Conservation (phyloP, 2,113 vertebrate genomes). For the Octodon degus region DNA sequence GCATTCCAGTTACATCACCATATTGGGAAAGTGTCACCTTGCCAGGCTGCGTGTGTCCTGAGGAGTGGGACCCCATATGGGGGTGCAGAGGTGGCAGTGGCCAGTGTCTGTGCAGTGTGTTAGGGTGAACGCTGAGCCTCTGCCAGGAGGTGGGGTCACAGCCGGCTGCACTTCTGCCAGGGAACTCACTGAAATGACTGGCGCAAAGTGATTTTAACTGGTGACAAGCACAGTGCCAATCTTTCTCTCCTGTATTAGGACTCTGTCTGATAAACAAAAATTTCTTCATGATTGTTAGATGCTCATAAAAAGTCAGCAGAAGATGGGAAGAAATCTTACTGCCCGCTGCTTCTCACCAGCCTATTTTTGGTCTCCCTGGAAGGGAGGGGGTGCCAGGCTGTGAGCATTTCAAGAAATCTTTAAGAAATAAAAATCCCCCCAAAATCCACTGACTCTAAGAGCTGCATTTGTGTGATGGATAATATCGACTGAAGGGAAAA, state of each 20-base stretch:
- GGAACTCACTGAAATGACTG: not conserved
- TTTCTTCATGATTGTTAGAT: not conserved
- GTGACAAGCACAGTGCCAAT: not conserved
- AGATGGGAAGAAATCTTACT: not conserved
- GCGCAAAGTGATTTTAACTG: not conserved
- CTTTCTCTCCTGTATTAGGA: not conserved
- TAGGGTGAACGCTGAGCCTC: not conserved
- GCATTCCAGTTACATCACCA: accelerated
- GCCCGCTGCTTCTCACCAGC: not conserved
- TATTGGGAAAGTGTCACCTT: not conserved
- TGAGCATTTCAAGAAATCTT: not conserved
- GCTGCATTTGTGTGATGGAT: not conserved
- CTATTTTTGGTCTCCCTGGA: not conserved
- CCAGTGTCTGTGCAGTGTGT: not conserved
- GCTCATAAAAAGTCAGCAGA: not conserved
- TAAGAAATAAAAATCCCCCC: not conserved
- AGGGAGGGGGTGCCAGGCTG: not conserved
- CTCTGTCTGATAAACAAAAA: not conserved
- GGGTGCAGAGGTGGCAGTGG: not conserved
- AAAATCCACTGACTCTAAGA: not conserved
- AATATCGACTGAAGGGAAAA: not conserved
- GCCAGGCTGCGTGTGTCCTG: no score
- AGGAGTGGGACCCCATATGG: not conserved
- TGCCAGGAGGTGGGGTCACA: not conserved
- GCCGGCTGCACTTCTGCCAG: not conserved